These are phyloP conservation scores for Hipparchia sbordonii DNA, from an alignment of 2,888 invertebrate genomes.

Conservation along the genomic window DNA sequence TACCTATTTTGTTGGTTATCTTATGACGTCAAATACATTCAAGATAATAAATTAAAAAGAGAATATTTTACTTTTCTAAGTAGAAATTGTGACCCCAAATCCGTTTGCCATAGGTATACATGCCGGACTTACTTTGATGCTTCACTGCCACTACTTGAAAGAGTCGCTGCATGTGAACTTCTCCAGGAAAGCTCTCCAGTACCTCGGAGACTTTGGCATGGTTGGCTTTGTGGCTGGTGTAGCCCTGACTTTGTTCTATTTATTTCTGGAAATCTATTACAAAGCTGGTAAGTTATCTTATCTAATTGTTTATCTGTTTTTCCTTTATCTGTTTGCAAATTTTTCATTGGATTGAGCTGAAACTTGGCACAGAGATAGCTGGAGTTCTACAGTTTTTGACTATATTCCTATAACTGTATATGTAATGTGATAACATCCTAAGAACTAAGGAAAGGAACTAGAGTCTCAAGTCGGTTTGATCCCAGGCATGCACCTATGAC, in stretches of 20 bases:
- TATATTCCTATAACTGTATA: no score
- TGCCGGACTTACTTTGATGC: constrained; percentile 64
- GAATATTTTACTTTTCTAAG: no score
- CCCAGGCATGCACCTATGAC: no score
- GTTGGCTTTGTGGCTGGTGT: constrained; percentile 72
- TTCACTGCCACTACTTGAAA: constrained; percentile 72
- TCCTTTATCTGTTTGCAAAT: no score
- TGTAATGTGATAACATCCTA: no score
- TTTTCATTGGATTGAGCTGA: no score
- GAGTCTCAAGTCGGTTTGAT: no score
- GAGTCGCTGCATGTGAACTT: constrained; percentile 77
- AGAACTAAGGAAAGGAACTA: no score
- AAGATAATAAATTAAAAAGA: no score
- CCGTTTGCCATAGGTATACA: constrained; percentile 59
- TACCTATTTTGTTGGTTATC: background rate
- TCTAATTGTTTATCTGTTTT: background rate
- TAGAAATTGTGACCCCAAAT: no score
- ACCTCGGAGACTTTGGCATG: constrained; percentile 76
- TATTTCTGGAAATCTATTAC: constrained; percentile 70
- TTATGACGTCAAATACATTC: constrained; percentile 11
- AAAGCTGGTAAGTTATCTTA: constrained; percentile 64
- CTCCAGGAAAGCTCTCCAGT: constrained; percentile 70
- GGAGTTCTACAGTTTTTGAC: no score
- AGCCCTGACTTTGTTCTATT: constrained; percentile 73
- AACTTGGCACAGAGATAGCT: no score